These are phyloP conservation scores for Rhynchophorus ferrugineus DNA, from an alignment of 1,140 invertebrate species.

Conservation along the genomic window DNA sequence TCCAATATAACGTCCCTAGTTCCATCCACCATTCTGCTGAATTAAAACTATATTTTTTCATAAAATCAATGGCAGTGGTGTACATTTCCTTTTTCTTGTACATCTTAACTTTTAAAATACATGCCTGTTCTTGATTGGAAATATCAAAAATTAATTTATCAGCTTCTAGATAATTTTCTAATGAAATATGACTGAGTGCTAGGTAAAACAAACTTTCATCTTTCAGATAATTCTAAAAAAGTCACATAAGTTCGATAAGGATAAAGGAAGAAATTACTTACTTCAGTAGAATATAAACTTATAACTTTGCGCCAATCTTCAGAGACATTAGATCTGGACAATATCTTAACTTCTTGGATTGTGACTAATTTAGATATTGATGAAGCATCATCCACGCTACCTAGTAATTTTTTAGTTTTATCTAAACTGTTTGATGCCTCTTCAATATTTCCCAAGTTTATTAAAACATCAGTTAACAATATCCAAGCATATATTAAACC, in stretches of 20 bases:
- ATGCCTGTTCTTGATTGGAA: conserved; percentile 17
- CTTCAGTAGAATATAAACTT: neutral
- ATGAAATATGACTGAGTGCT: neutral
- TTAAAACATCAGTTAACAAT: conserved; percentile 45
- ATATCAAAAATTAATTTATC: conserved; percentile 12
- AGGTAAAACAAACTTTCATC: neutral
- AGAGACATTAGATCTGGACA: neutral
- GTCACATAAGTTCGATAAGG: no score
- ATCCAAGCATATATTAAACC: conserved; percentile 43
- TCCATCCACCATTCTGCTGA: conserved; percentile 52
- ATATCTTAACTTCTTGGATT: neutral
- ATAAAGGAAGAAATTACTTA: neutral
- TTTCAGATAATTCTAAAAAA: neutral
- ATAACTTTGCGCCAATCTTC: neutral
- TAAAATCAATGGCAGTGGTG: conserved; percentile 46
- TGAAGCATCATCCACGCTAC: conserved; percentile 8
- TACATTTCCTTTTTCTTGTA: conserved; percentile 46
- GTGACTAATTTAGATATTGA: neutral
- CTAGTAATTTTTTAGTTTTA: conserved; percentile 25
- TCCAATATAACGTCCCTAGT: conserved; percentile 60
- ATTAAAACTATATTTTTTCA: conserved; percentile 43
- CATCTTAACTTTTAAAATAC: conserved; percentile 37
- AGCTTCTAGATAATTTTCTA: conserved; percentile 3
- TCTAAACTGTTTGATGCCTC: neutral
- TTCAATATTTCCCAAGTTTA: conserved; percentile 33